Base-by-base conservation (phyloP, 2,797 vertebrate species). In the Leptoclinus maculatus region DNA sequence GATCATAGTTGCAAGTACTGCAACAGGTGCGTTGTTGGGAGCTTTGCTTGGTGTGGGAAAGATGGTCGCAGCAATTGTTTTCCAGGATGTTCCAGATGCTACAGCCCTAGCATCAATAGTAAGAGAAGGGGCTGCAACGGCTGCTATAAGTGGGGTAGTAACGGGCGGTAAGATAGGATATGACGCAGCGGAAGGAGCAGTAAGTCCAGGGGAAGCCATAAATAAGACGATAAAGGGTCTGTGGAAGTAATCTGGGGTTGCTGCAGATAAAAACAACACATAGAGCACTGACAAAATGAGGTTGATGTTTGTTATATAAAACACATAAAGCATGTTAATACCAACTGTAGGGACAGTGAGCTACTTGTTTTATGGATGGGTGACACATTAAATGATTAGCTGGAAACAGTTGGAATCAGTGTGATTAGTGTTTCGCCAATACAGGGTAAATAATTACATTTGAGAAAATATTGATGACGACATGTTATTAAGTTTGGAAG, bases 11-110 rank as follows among this genome's bases (percentile, higher is more conserved):
- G 62, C 43, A 2, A 45, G 76, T n/a, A 5, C 29, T 5, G 29
- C 64, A 32, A 38, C 67, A 23, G 80, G 65, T 2, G 58, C n/a
- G 5, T 8, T 85, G 45, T n/a, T 84, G 5, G 81, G 67, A 56
- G 81, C 54, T 38, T 5, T 88, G 0, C 38, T 83, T 12, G 78
- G 78, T 2, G 7, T 79, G 4, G 19, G 7, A 4, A 32, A 13
- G 2, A 17, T 17, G 2, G 29, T 36, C 12, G 3, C 0, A 14
- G 2, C 6, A 4, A 9, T 9, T n/a, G 2, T 65, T 9, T 0
- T 0, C 4, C 1, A 58, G 10, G 0, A 4, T 12, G 7, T n/a
- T 38, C 23, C n/a, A 8, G 2, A 21, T 8, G 0, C 57, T 7
- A 0, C 14, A n/a, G 5, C 38, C 25, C 16, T 11, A 9, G 7